These are phyloP conservation scores for Oligia latruncula DNA, from an alignment of 2,888 invertebrate species.

Conservation along the genomic window DNA sequence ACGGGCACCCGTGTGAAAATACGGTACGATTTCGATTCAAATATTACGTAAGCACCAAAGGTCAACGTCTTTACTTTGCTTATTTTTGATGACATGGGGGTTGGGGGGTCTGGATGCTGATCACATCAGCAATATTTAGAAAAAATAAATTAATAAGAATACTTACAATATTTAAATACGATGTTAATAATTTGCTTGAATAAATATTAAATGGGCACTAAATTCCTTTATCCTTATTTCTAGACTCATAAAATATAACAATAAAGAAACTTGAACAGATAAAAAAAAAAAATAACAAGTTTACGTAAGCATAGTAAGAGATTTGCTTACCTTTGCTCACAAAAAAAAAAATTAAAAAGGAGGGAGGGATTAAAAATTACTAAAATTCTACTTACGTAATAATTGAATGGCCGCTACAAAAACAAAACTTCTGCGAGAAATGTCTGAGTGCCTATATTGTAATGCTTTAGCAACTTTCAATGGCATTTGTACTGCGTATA, in stretches of 20 bases:
- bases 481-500: slow-evolving; percentile 1
- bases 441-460: slow-evolving; percentile 9
- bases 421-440: slow-evolving; percentile 4
- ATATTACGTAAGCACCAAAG: not conserved
- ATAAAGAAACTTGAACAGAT: not conserved
- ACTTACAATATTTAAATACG: not conserved
- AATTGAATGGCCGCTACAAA: not conserved
- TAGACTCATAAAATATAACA: not conserved
- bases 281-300: not conserved
- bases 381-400: not conserved
- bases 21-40: too few relatives aligned
- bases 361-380: not conserved
- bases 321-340: not conserved
- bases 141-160: not conserved
- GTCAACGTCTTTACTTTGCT: not conserved
- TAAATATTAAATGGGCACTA: not conserved
- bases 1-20: not conserved
- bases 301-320: not conserved
- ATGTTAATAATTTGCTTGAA: not conserved
- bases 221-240: not conserved
- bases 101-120: not conserved
- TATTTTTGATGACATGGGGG: not conserved
- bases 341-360: too few relatives aligned
- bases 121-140: not conserved
- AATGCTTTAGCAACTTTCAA: not conserved